These are phyloP conservation scores for Ornithorhynchus anatinus DNA, from an alignment of 2,113 vertebrate species.

Conservation along the genomic window DNA sequence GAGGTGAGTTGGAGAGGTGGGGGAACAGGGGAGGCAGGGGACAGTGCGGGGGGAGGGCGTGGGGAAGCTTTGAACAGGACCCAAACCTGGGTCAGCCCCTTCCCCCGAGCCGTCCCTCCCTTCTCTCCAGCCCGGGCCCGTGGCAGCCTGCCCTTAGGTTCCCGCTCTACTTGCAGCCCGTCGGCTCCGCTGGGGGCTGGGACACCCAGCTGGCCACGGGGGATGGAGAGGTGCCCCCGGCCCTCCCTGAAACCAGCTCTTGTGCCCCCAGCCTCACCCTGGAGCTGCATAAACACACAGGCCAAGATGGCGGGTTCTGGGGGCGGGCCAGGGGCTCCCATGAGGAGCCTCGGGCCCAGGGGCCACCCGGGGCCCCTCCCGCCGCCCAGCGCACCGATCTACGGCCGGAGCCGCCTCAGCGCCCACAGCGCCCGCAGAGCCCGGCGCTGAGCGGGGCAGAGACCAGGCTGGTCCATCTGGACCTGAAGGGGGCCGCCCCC, in stretches of 20 bases:
- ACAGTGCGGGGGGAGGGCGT: not conserved
- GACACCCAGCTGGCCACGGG: too few species aligned
- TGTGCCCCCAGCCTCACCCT: slow-evolving; percentile 14
- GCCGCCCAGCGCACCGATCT: accelerated
- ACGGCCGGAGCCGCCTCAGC: not conserved
- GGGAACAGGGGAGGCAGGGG: not conserved
- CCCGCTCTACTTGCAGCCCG: not conserved
- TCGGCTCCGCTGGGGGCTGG: not conserved
- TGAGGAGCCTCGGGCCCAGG: not conserved
- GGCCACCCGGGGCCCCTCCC: not conserved
- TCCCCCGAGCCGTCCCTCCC: not conserved
- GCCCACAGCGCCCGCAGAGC: too few species aligned
- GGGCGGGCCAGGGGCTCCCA: not conserved
- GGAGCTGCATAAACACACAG: slow-evolving; percentile 26
- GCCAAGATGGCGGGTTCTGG: slow-evolving; percentile 54
- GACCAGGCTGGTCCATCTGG: slow-evolving; percentile 75
- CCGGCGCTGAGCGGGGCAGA: slow-evolving; percentile 21
- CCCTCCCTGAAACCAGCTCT: not conserved
- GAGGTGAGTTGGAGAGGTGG: not conserved
- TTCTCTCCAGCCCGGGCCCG: not conserved
- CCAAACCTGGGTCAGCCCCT: not conserved
- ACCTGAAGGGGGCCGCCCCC: slow-evolving; percentile 80
- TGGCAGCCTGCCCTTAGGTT: not conserved
- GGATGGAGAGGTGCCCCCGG: not conserved
- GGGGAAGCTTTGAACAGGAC: not conserved